Evolutionary conservation across 2,888 invertebrate genomes (phyloP).

Genomic region (Sipunculus nudus): DNA sequence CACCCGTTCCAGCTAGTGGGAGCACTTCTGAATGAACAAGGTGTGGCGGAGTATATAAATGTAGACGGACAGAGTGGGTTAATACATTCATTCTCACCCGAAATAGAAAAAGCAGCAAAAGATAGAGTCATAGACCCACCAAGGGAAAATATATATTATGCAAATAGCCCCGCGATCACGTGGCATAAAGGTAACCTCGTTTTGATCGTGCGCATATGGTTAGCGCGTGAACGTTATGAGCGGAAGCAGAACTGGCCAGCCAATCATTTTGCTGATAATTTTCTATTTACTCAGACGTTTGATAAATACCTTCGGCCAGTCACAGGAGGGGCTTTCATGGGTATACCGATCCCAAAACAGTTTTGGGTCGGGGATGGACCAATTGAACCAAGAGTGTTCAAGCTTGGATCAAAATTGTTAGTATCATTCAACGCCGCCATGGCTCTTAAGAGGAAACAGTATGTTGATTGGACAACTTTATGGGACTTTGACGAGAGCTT

Average conservation of each 20-base stretch:
- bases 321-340: slow-evolving; percentile 40
- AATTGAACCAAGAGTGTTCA: slow-evolving; percentile 44
- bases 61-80: too few relatives aligned
- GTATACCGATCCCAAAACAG: slow-evolving; percentile 44
- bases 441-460: slow-evolving; percentile 29
- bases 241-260: slow-evolving; percentile 41
- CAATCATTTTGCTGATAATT: slow-evolving; percentile 48
- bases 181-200: slow-evolving; percentile 41
- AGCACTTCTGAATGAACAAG: too few relatives aligned
- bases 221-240: slow-evolving; percentile 44
- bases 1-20: too few relatives aligned
- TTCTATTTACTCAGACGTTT: slow-evolving; percentile 45
- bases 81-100: slow-evolving; percentile 45
- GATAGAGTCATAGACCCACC: slow-evolving; percentile 42
- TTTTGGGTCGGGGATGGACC: slow-evolving; percentile 47
- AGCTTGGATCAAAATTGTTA: slow-evolving; percentile 31
- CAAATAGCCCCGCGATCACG: slow-evolving; percentile 45
- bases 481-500: slow-evolving; percentile 41
- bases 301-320: slow-evolving; percentile 38
- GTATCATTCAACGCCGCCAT: slow-evolving; percentile 44
- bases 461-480: slow-evolving; percentile 42
- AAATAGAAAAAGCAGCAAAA: slow-evolving; percentile 41
- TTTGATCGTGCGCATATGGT: slow-evolving; percentile 44
- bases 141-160: slow-evolving; percentile 39
- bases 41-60: too few relatives aligned